Percentiles rank a stretch among this genome's conserved stretches.
Evolutionary conservation across 2,113 vertebrate species (phyloP).

Genomic region (Cnemophilus loriae): DNA sequence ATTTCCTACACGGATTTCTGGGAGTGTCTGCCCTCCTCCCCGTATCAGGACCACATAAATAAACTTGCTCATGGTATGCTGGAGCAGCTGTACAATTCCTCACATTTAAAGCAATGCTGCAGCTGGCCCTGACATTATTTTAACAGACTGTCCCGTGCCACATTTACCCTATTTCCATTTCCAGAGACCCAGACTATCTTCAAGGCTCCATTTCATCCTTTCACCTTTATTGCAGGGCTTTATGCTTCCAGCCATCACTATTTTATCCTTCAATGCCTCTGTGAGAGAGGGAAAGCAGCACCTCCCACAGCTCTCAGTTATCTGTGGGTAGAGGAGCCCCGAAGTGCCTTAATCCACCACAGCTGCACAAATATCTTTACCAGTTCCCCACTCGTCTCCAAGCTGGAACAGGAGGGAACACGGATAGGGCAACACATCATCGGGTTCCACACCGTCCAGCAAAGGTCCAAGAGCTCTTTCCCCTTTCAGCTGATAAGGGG

Average conservation of each 20-base stretch:
- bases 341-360: not conserved
- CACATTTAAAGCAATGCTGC: not conserved
- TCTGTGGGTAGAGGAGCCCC: not conserved
- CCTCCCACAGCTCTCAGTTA: not conserved
- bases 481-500: not conserved
- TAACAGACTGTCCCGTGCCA: not conserved
- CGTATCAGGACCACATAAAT: not conserved
- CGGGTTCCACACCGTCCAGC: not conserved
- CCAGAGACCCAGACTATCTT: not conserved
- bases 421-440: not conserved
- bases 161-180: not conserved
- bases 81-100: slow-evolving; percentile 12
- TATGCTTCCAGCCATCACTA: not conserved
- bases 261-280: not conserved
- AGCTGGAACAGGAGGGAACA: not conserved
- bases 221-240: not conserved
- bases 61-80: not conserved
- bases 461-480: not conserved
- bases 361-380: not conserved
- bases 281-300: not conserved
- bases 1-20: not conserved
- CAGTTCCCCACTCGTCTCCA: not conserved
- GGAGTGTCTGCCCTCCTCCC: not conserved
- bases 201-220: not conserved
- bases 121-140: not conserved